Percentiles rank a stretch among this genome's conserved stretches.
Evolutionary conservation across 1,140 invertebrate genomes (phyloP).

Genomic region (Micrasema minimum): DNA sequence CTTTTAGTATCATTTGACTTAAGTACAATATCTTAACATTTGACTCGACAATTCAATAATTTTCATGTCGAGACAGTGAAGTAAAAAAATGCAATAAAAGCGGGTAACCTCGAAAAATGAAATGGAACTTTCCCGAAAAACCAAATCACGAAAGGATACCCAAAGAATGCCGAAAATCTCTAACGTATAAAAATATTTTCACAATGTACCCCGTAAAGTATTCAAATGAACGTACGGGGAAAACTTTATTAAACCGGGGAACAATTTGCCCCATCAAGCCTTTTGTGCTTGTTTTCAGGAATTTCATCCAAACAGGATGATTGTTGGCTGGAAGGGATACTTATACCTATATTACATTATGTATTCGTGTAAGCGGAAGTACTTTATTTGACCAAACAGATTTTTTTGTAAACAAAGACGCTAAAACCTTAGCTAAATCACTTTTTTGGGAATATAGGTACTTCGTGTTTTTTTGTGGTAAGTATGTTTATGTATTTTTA

Average conservation of each 20-base stretch:
- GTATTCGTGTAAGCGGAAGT: too few relatives aligned
- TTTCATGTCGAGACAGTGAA: too few relatives aligned
- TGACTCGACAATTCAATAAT: too few relatives aligned
- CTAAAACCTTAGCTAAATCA: too few relatives aligned
- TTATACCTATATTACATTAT: too few relatives aligned
- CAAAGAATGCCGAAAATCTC: constrained; percentile 51
- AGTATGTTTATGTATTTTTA: too few relatives aligned
- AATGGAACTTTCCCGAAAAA: constrained; percentile 12
- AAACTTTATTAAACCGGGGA: constrained; percentile 54
- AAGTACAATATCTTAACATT: too few relatives aligned
- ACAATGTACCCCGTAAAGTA: constrained; percentile 54
- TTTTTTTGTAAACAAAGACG: too few relatives aligned
- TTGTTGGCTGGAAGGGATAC: constrained; percentile 32
- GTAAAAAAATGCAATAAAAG: constrained; percentile 8
- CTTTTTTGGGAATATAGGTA: too few relatives aligned
- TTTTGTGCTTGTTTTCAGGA: constrained; percentile 52
- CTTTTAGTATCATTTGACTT: too few relatives aligned
- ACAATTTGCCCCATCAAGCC: constrained; percentile 52
- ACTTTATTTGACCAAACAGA: too few relatives aligned
- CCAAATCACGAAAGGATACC: constrained; percentile 16
- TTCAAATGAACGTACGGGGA: constrained; percentile 53
- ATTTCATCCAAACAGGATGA: constrained; percentile 51
- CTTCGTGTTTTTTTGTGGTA: too few relatives aligned
- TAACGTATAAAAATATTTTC: constrained; percentile 52
- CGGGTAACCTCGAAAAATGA: background rate